Conservation (phyloP, 2,113 vertebrate genomes). For the Limanda limanda region DNA sequence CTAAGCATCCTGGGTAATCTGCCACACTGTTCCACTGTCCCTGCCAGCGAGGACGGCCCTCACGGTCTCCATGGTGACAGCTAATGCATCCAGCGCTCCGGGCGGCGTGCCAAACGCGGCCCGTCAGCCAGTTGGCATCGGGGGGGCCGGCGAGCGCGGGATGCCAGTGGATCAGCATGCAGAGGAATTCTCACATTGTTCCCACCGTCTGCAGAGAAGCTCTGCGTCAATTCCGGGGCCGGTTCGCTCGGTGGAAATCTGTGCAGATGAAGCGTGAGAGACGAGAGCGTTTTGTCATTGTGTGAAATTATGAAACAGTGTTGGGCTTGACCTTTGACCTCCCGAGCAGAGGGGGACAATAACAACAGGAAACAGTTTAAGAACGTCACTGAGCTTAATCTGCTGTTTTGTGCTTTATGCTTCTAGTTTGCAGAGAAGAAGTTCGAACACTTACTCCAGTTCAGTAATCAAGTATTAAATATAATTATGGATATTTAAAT, state of each 20-base stretch:
- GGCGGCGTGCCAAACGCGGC: slow-evolving; percentile 56
- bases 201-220: slow-evolving; percentile 29
- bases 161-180: slow-evolving; percentile 26
- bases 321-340: slow-evolving; percentile 37
- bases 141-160: background rate
- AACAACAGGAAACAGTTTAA: background rate
- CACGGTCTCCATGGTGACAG: slow-evolving; percentile 63
- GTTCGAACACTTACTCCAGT: too few relatives aligned
- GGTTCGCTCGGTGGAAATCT: background rate
- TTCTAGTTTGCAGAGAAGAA: too few relatives aligned
- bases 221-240: slow-evolving; percentile 4
- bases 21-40: slow-evolving; percentile 48
- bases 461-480: too few relatives aligned
- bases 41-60: slow-evolving; percentile 26
- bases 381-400: background rate
- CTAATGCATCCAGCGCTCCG: slow-evolving; percentile 40
- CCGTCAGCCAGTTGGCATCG: slow-evolving; percentile 55
- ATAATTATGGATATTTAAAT: too few relatives aligned
- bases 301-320: background rate
- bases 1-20: slow-evolving; percentile 28
- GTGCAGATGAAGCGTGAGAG: background rate
- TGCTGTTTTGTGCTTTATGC: too few relatives aligned
- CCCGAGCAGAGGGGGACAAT: background rate
- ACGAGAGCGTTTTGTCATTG: background rate
- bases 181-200: slow-evolving; percentile 63